These are phyloP conservation scores for Chionis minor DNA, from an alignment of 2,113 vertebrate genomes.

Conservation along the genomic window DNA sequence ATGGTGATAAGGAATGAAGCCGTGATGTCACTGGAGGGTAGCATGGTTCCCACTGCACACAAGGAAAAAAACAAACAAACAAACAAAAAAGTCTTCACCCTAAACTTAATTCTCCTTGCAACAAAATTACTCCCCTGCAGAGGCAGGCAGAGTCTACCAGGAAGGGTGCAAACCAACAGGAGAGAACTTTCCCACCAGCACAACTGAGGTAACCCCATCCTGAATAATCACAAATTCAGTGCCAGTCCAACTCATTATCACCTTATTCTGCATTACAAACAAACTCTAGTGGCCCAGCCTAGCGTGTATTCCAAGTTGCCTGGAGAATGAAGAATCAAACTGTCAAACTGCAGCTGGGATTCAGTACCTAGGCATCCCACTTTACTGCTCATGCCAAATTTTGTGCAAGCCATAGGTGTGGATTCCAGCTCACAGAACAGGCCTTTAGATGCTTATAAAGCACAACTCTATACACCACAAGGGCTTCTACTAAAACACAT, in stretches of 20 bases:
- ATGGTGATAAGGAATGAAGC: rapidly evolving
- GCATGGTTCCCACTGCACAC: neutral
- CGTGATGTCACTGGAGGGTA: neutral
- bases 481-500: neutral
- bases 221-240: neutral
- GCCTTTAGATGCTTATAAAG: neutral
- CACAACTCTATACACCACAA: neutral
- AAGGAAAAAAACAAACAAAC: neutral
- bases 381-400: neutral
- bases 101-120: neutral
- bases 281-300: neutral
- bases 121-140: neutral
- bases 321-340: neutral
- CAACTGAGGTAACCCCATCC: neutral
- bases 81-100: neutral
- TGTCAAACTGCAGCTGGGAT: neutral
- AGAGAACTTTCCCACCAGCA: neutral
- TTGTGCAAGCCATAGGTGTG: neutral
- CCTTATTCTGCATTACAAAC: neutral
- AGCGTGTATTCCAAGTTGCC: neutral
- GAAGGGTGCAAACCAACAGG: neutral
- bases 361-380: neutral
- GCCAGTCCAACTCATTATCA: neutral
- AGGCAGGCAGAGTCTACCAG: neutral
- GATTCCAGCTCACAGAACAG: neutral